Conservation (phyloP, 1,140 invertebrate species). For the Bombus haemorrhoidalis region DNA sequence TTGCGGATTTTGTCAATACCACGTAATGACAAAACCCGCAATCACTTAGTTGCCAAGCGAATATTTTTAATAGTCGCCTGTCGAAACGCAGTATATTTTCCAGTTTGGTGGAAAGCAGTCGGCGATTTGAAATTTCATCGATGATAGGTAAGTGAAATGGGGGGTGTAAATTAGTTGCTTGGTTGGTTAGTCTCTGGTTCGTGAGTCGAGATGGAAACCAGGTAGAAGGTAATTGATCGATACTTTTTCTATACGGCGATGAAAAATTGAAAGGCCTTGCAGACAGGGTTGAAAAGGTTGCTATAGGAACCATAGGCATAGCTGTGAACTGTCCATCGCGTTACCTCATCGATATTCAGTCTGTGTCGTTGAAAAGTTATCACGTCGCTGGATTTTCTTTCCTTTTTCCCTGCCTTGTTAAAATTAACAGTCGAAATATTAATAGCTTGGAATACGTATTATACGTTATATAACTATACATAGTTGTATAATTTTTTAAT, state of each 20-base stretch:
- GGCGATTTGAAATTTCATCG: not conserved
- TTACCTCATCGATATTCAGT: slow-evolving; percentile 14
- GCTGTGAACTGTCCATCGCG: not conserved
- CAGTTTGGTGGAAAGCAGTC: not conserved
- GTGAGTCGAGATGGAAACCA: not conserved
- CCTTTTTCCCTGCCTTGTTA: not conserved
- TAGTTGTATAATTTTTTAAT: too few relatives aligned
- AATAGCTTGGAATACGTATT: not conserved
- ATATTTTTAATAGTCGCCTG: too few relatives aligned
- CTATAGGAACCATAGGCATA: not conserved
- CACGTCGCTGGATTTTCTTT: not conserved
- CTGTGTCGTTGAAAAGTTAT: not conserved
- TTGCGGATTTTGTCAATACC: too few relatives aligned
- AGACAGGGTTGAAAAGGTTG: slow-evolving; percentile 15
- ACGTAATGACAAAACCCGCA: too few relatives aligned
- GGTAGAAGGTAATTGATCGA: slow-evolving; percentile 23
- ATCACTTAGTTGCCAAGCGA: too few relatives aligned
- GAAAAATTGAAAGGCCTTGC: slow-evolving; percentile 20
- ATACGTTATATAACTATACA: too few relatives aligned
- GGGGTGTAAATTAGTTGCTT: slow-evolving; percentile 16
- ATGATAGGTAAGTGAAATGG: not conserved
- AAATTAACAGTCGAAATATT: not conserved
- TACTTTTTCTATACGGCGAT: slow-evolving; percentile 19
- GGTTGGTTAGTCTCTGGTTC: not conserved
- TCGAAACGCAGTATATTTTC: too few relatives aligned